Percentiles rank a stretch among this genome's conserved stretches.
Conservation (phyloP, 2,888 invertebrate species). For the Cyclophora albipunctata region DNA sequence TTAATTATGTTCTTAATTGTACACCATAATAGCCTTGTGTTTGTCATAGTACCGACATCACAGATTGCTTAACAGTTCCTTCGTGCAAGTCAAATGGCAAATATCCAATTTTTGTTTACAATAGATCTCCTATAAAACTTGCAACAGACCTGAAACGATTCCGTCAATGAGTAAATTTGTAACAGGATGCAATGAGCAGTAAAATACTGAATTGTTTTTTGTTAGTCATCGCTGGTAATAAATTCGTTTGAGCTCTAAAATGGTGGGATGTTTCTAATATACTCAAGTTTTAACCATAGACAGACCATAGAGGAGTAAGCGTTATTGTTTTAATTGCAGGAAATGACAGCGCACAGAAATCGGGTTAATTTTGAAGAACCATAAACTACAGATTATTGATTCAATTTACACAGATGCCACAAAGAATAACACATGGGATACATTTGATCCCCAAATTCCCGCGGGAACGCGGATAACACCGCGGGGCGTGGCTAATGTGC, state of each 20-base stretch:
- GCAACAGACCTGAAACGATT: not conserved
- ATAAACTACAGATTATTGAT: no score
- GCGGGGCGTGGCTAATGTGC: no score
- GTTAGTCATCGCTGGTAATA: constrained; percentile 8
- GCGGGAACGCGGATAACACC: no score
- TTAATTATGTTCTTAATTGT: constrained; percentile 26
- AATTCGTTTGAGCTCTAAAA: not conserved
- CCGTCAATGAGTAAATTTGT: constrained; percentile 11
- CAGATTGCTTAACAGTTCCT: constrained; percentile 17
- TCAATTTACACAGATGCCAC: no score
- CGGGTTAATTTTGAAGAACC: no score
- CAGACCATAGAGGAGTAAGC: no score
- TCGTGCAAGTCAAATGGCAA: constrained; percentile 38
- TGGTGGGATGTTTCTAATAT: no score
- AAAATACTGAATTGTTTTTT: constrained; percentile 8
- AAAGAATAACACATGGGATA: no score
- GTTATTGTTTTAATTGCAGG: no score
- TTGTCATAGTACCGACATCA: constrained; percentile 26
- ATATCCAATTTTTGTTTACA: constrained; percentile 54
- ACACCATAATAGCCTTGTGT: constrained; percentile 41
- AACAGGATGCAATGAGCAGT: constrained; percentile 13
- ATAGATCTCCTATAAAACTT: constrained; percentile 36
- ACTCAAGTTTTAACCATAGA: no score
- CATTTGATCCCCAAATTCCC: no score
- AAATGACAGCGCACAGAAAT: no score